Percentiles rank a stretch among this genome's conserved stretches.
Conservation (phyloP, 1,140 invertebrate species). For the Alviniconcha marisindica region DNA sequence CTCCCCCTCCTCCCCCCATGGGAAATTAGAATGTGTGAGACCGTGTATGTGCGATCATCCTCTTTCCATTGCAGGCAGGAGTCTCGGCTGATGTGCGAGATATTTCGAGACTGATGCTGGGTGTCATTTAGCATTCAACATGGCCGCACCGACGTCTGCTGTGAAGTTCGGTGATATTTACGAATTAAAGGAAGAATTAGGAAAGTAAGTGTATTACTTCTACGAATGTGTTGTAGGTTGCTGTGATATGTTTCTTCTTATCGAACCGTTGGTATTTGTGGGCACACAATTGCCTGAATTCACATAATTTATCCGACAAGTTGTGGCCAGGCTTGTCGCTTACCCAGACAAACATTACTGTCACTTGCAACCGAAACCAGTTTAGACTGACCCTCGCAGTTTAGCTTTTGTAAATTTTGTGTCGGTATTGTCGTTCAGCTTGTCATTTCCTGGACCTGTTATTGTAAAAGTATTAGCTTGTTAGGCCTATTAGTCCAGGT, state of each 20-base stretch:
- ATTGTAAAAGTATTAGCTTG: too few relatives aligned
- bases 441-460: too few relatives aligned
- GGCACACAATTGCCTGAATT: background rate
- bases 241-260: background rate
- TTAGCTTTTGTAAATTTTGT: too few relatives aligned
- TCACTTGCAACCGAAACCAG: too few relatives aligned
- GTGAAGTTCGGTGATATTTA: constrained; percentile 98
- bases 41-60: background rate
- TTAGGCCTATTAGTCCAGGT: too few relatives aligned
- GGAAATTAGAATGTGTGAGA: too few relatives aligned
- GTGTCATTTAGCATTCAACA: constrained; percentile 74
- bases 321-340: too few relatives aligned
- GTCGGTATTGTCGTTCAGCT: too few relatives aligned
- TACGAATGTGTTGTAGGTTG: background rate
- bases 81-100: constrained; percentile 61
- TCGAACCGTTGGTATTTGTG: too few relatives aligned
- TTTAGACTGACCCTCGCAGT: too few relatives aligned
- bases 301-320: constrained; percentile 16
- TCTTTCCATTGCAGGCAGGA: constrained; percentile 18
- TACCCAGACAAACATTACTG: too few relatives aligned
- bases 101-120: constrained; percentile 55
- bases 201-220: constrained; percentile 91
- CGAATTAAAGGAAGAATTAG: constrained; percentile 99
- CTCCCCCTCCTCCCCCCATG: too few relatives aligned
- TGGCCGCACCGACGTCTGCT: constrained; percentile 74